Evolutionary conservation across 2,888 invertebrate genomes (phyloP), one percentile per base, ranked within the genome.

Genomic region (Fragum sueziense): DNA sequence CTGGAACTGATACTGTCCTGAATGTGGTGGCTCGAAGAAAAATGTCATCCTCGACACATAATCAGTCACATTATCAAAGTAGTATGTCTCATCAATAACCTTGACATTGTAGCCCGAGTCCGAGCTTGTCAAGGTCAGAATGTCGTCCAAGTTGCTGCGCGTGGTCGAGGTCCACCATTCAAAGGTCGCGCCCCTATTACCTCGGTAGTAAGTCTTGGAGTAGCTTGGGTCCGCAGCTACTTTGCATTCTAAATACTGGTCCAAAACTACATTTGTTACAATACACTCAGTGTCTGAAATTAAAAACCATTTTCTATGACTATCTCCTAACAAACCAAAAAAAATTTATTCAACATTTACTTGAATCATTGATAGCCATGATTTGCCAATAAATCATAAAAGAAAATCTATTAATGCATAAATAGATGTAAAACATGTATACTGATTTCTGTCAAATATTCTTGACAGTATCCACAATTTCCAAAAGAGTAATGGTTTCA

Each of bases 21-120:
- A 69, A 31, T 82, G 79, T 6, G 89, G 89, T 2, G 90, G 88
- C 14, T 87, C 71, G 70, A 90, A 90, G 67, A 84, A 88, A 0
- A 86, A 87, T 6, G 79, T 81, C 77, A 85, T 85, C 54, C 83
- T 84, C 9, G 83, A 81, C 33, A 86, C 87, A 75, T 82, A 88
- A 25, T 74, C 73, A 20, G 85, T 84, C 81, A 78, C 72, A 20
- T 74, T 78, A 34, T 83, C 84, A 2, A 59, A 33, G 74, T 81
- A 81, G 73, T 82, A 85, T 1, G 85, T 79, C 54, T 87, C 84
- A 65, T 89, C 87, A 9, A 86, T 65, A 33, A 65, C 51, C 14
- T 70, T 74, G n/a, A 51, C 29, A 9, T 69, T 72, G 59, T 88
- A 87, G 29, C 85, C 85, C 2, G 82, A 14, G 2, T 79, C 81